phyloP scores from a whole-genome alignment of 2,888 invertebrate genomes.

The Drosophila prolongata region DNA sequence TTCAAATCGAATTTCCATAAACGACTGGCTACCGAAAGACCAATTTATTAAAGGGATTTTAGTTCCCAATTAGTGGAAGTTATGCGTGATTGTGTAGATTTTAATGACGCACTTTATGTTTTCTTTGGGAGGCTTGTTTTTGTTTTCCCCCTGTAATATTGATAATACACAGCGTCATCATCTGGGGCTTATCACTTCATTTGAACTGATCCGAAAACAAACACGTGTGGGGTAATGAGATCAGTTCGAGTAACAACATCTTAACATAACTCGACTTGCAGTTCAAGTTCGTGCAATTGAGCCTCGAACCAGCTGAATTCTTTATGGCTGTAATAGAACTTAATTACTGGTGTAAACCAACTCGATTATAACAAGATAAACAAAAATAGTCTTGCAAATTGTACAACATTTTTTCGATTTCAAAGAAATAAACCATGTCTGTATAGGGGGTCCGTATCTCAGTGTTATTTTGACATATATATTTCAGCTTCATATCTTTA shows the following conservation, averaged over 20 bases:
- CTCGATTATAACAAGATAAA: constrained; percentile 2
- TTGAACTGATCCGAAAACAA: constrained; percentile 23
- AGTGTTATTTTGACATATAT: constrained; percentile 4
- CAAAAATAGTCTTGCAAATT: no score
- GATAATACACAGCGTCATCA: constrained; percentile 34
- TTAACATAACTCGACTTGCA: constrained; percentile 7
- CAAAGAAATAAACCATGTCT: not conserved
- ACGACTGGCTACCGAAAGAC: constrained; percentile 9
- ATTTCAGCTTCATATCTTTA: constrained; percentile 30
- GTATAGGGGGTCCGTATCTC: constrained; percentile 11
- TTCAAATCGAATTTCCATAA: constrained; percentile 31
- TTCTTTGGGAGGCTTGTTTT: constrained; percentile 17
- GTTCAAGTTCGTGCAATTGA: constrained; percentile 25
- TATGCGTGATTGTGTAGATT: constrained; percentile 10
- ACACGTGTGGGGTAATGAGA: constrained; percentile 31
- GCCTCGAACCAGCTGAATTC: constrained; percentile 13
- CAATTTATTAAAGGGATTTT: constrained; percentile 21
- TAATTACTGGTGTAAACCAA: constrained; percentile 12
- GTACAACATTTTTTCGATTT: constrained; percentile 2
- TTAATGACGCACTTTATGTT: constrained; percentile 46
- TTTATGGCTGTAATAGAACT: constrained; percentile 11
- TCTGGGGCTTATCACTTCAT: constrained; percentile 25
- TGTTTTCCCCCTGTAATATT: constrained; percentile 29
- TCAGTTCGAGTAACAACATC: constrained; percentile 20
- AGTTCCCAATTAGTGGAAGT: constrained; percentile 36